phyloP scores from a whole-genome alignment of 1,140 invertebrate genomes.

The Drosophila pseudoananassae region DNA sequence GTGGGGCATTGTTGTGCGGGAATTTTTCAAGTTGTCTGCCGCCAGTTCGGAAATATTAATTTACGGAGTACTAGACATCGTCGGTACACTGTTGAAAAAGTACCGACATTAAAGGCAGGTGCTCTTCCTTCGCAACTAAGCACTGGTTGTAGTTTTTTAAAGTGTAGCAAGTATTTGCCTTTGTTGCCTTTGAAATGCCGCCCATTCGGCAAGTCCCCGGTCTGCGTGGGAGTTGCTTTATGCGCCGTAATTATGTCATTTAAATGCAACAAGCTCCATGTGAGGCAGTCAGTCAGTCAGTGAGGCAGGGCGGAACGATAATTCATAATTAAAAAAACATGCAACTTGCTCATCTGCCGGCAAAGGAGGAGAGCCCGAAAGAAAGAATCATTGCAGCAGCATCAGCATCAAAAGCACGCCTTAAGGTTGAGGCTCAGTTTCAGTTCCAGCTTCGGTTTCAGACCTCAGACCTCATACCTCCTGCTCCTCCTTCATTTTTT shows the following conservation, averaged over 20 bases:
- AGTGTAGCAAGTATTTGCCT: constrained; percentile 14
- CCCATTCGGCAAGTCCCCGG: not conserved
- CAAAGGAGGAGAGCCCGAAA: constrained; percentile 34
- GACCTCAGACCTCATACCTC: constrained; percentile 12
- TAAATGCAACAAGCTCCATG: constrained; percentile 77
- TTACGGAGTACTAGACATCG: constrained; percentile 16
- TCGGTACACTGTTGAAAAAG: not conserved
- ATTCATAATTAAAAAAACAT: constrained; percentile 81
- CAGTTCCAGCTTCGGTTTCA: constrained; percentile 28
- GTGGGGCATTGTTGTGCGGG: constrained; percentile 28
- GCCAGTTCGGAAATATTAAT: constrained; percentile 62
- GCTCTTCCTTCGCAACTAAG: not conserved
- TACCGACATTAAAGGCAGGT: not conserved
- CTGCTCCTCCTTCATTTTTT: not conserved
- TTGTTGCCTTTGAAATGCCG: constrained; percentile 59
- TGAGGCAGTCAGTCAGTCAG: constrained; percentile 30
- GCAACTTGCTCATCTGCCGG: constrained; percentile 63
- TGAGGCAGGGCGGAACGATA: constrained; percentile 60
- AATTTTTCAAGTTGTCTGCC: constrained; percentile 74
- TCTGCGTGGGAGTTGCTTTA: constrained; percentile 74
- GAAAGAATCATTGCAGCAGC: constrained; percentile 59
- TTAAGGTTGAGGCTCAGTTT: constrained; percentile 35
- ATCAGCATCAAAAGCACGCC: constrained; percentile 43
- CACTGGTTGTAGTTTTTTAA: not conserved
- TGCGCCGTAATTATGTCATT: constrained; percentile 81